Evolutionary conservation across 2,113 vertebrate species (phyloP), one percentile per base, ranked within the genome.

Genomic region (Odontesthes bonariensis): DNA sequence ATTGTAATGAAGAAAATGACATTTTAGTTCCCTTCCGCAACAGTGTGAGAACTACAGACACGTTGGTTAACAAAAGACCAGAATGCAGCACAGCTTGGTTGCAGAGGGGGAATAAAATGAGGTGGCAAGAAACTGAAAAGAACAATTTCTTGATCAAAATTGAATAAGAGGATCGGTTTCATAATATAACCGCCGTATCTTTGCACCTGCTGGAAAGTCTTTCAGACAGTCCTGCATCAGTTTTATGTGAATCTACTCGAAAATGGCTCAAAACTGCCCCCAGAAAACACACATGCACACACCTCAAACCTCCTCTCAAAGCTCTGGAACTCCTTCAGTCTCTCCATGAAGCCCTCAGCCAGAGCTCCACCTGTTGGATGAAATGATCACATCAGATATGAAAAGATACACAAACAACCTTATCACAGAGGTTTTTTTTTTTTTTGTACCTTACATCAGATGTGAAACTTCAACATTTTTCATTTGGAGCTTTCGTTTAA

Each of bases 221-320:
- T 17, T 19, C 44, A 51, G 33, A 27, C 42, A 13, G 7, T 22
- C 20, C 7, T 31, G 32, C 27, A 67, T 47, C 13, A 23, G 16
- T 42, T 14, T 23, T 22, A 22, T 6, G 60, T 7, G 57, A 63
- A 59, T 9, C 12, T 46, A 8, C 7, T 17, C 22, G 19, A 53
- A 19, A 33, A 9, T 33, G 1, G 11, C 9, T 17, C 20, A n/a
- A 56, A 44, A 4, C 22, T 27, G 35, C 17, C 8, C 6, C 35
- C 32, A 23, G 57, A 44, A 35, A 9, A 33, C 38, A 67, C 46
- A 58, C 17, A 32, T 19, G 23, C 8, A 92, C 91, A 91, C 93
- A 97, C 97, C 98, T 99, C 97, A 95, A 99, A 99, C 66, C 95
- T 96, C 89, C 96, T 94, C 88, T 99, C 98, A 94, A 99, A 99